phyloP scores from a whole-genome alignment of 2,797 vertebrate species.

The Tapera naevia region DNA sequence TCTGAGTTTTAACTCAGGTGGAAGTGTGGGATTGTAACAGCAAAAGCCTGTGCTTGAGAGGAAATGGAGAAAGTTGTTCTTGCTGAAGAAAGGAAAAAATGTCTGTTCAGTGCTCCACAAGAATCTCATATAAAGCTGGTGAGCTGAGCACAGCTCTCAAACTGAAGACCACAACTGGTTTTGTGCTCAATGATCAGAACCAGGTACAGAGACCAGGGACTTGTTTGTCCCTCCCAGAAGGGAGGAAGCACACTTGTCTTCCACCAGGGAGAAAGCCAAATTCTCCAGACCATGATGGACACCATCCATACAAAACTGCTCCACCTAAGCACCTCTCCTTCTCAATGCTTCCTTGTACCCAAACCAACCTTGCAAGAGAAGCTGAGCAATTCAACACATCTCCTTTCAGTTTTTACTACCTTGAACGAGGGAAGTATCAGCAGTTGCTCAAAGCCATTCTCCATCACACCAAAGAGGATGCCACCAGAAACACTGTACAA shows the following conservation, averaged over 20 bases:
- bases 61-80: slow-evolving; percentile 56
- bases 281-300: neutral
- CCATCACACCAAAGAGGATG: neutral
- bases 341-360: neutral
- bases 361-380: neutral
- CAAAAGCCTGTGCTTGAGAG: slow-evolving; percentile 26
- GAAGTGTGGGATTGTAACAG: slow-evolving; percentile 32
- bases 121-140: neutral
- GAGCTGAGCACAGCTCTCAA: neutral
- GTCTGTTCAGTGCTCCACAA: slow-evolving; percentile 14
- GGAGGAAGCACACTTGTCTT: neutral
- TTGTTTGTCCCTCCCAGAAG: neutral
- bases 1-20: slow-evolving; percentile 47
- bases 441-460: neutral
- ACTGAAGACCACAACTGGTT: neutral
- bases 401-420: neutral
- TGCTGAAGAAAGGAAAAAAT: slow-evolving; percentile 41
- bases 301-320: neutral
- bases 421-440: neutral
- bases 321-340: neutral
- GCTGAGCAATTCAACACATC: accelerated
- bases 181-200: neutral
- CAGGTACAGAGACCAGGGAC: neutral
- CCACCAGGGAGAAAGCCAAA: neutral
- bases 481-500: neutral